Evolutionary conservation across 2,797 vertebrate genomes (phyloP).

Genomic region (Microctenopoma lineatum): DNA sequence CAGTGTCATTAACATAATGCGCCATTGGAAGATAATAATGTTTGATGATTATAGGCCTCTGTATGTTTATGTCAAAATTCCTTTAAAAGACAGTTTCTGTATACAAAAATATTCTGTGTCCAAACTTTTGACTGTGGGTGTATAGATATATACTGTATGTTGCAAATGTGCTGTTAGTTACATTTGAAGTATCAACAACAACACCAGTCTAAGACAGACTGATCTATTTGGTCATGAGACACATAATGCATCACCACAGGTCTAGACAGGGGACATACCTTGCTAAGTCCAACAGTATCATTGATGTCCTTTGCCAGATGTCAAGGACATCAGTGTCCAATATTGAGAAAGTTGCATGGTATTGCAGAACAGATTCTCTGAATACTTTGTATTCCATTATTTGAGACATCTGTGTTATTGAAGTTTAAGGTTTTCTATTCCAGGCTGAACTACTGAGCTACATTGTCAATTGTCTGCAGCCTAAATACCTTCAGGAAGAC

Average conservation of each 20-base stretch:
- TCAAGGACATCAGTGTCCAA: slow-evolving; percentile 61
- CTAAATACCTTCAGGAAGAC: slow-evolving; percentile 67
- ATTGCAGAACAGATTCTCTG: slow-evolving; percentile 56
- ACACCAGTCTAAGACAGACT: not conserved
- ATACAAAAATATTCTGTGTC: too few species aligned
- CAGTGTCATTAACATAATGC: too few species aligned
- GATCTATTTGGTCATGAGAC: slow-evolving; percentile 5
- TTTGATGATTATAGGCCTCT: too few species aligned
- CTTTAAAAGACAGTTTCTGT: too few species aligned
- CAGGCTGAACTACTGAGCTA: slow-evolving; percentile 44
- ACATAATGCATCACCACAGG: slow-evolving; percentile 29
- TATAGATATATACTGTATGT: too few species aligned
- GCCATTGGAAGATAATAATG: too few species aligned
- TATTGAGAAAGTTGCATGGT: slow-evolving; percentile 67
- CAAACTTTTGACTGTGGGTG: too few species aligned
- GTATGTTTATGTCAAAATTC: too few species aligned
- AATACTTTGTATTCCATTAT: slow-evolving; percentile 64
- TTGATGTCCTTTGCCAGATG: slow-evolving; percentile 30
- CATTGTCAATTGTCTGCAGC: slow-evolving; percentile 54
- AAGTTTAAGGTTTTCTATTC: slow-evolving; percentile 8
- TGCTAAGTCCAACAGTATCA: slow-evolving; percentile 44
- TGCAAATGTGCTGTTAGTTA: too few species aligned
- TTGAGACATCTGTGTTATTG: slow-evolving; percentile 73
- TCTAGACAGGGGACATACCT: slow-evolving; percentile 69
- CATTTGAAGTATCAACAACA: not conserved